These are phyloP conservation scores for Chauna torquata DNA, from an alignment of 2,113 vertebrate genomes.

Conservation along the genomic window DNA sequence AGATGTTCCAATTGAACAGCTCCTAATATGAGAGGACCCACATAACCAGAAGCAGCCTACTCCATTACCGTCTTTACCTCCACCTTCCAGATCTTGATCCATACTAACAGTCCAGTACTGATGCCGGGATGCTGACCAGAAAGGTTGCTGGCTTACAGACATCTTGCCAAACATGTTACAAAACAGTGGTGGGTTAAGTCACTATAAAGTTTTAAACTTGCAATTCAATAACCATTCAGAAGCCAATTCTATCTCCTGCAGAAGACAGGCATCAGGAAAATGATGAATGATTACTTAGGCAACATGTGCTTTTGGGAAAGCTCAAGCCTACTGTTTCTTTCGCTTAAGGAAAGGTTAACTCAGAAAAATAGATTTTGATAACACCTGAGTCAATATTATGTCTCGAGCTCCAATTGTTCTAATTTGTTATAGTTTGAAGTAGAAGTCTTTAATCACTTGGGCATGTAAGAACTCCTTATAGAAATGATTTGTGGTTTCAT, in stretches of 20 bases:
- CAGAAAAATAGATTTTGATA: not conserved
- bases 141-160: not conserved
- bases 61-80: not conserved
- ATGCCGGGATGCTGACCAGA: not conserved
- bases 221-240: not conserved
- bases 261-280: not conserved
- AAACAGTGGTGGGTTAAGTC: not conserved
- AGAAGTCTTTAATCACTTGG: conserved; percentile 9
- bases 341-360: not conserved
- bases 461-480: not conserved
- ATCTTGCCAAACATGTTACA: not conserved
- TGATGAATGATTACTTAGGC: not conserved
- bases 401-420: not conserved
- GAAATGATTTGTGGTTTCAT: conserved; percentile 6
- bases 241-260: not conserved
- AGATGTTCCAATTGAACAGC: not conserved
- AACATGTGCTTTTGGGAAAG: not conserved
- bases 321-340: not conserved
- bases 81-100: not conserved
- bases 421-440: not conserved
- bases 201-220: not conserved
- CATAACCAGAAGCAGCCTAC: not conserved
- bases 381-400: not conserved
- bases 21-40: not conserved
- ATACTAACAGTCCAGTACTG: fast-evolving